A percentile compares a stretch with the other conserved stretches of the same genome.
Evolutionary conservation across 2,888 invertebrate genomes (phyloP).

Genomic region (Agrotis clavis): DNA sequence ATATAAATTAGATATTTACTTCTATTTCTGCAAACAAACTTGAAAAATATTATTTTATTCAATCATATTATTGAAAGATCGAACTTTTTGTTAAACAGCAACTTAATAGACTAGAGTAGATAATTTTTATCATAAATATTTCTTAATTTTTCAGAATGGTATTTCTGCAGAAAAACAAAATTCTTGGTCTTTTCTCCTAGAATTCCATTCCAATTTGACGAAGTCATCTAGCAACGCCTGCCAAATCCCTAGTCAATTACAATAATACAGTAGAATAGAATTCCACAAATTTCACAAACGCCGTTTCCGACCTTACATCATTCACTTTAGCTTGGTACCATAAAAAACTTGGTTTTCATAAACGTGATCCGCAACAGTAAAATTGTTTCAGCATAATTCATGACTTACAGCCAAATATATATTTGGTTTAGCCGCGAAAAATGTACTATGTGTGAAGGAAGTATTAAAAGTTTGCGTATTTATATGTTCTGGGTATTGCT

Average conservation of each 20-base stretch:
- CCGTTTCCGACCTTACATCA: conserved; percentile 19
- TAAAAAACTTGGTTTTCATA: conserved; percentile 60
- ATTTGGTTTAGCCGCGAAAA: conserved; percentile 36
- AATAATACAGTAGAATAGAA: not conserved
- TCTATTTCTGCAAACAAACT: no score
- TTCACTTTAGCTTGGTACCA: conserved; percentile 36
- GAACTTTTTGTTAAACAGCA: no score
- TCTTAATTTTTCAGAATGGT: no score
- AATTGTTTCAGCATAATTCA: conserved; percentile 60
- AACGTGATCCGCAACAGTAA: conserved; percentile 38
- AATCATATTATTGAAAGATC: no score
- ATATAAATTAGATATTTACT: no score
- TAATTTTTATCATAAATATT: no score
- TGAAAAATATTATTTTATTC: no score
- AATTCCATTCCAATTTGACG: not conserved
- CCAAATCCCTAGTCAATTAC: not conserved
- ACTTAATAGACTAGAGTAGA: no score
- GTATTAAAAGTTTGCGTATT: conserved; percentile 52
- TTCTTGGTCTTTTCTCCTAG: not conserved
- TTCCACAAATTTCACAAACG: not conserved
- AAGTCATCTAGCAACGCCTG: not conserved
- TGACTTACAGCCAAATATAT: conserved; percentile 49
- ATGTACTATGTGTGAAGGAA: conserved; percentile 48
- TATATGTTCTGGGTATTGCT: conserved; percentile 49
- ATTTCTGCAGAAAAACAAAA: not conserved